phyloP scores from a whole-genome alignment of 64 coral and sea anemone genomes.

The Orbicella faveolata region DNA sequence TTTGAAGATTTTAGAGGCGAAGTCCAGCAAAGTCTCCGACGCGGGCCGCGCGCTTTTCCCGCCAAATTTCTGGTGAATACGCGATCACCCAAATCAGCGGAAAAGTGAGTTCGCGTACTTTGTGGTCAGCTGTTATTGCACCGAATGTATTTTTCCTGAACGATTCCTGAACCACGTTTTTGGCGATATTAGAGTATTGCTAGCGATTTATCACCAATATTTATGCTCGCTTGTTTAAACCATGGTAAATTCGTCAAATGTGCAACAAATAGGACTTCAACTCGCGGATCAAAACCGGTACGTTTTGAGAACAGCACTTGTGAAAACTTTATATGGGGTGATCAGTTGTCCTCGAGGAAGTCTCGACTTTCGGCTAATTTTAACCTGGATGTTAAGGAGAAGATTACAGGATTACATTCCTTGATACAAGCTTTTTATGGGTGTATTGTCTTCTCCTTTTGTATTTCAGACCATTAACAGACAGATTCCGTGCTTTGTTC shows the following conservation, averaged over 20 bases:
- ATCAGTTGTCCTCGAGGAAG: not conserved
- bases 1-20: no score
- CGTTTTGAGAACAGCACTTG: not conserved
- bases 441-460: not conserved
- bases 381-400: no score
- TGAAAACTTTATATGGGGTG: not conserved
- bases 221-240: not conserved
- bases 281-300: constrained; percentile 81
- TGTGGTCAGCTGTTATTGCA: not conserved
- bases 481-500: constrained; percentile 94
- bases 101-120: no score
- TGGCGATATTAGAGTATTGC: not conserved
- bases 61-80: constrained; percentile 17
- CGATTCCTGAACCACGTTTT: not conserved
- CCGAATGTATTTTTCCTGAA: not conserved
- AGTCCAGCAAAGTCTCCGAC: not conserved
- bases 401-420: no score
- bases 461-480: constrained; percentile 70
- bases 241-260: constrained; percentile 54
- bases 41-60: constrained; percentile 9
- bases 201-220: not conserved
- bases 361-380: no score
- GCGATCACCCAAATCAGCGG: not conserved
- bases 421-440: no score
- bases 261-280: constrained; percentile 68